These are phyloP conservation scores for Ramazzottius varieornatus DNA, from an alignment of 2,888 invertebrate genomes.

Conservation along the genomic window DNA sequence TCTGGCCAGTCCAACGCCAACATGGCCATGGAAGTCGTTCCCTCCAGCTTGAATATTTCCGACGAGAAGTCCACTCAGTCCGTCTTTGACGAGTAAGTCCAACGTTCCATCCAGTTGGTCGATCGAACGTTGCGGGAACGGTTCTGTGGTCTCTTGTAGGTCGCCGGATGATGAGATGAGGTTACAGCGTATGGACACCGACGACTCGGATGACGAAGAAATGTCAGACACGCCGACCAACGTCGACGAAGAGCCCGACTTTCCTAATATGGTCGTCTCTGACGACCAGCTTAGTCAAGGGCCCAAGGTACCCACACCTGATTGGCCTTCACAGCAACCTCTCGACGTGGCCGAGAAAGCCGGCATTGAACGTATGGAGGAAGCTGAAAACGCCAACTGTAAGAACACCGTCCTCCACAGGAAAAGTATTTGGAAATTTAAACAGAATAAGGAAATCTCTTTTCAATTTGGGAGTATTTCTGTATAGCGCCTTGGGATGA, in stretches of 20 bases:
- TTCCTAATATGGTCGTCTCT: neutral
- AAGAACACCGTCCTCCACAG: no score
- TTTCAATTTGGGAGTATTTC: neutral
- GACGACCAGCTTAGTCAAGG: neutral
- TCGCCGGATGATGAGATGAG: neutral
- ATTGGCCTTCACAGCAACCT: neutral
- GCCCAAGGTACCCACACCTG: neutral
- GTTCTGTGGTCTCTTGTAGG: no score
- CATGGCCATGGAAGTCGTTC: no score
- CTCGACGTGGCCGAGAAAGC: neutral
- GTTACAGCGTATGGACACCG: neutral
- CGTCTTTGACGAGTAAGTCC: no score
- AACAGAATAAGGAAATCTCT: neutral
- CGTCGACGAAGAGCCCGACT: neutral
- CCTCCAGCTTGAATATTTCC: no score
- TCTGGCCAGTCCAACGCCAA: no score
- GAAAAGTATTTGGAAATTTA: neutral
- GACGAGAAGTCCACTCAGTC: no score
- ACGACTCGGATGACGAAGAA: neutral
- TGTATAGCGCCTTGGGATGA: neutral
- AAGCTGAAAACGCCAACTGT: slow-evolving; percentile 1
- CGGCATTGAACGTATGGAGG: neutral
- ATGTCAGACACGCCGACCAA: no score
- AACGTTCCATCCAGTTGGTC: no score
- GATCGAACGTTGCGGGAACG: no score